Conservation (phyloP, 2,113 vertebrate species). For the Penelope pileata region DNA sequence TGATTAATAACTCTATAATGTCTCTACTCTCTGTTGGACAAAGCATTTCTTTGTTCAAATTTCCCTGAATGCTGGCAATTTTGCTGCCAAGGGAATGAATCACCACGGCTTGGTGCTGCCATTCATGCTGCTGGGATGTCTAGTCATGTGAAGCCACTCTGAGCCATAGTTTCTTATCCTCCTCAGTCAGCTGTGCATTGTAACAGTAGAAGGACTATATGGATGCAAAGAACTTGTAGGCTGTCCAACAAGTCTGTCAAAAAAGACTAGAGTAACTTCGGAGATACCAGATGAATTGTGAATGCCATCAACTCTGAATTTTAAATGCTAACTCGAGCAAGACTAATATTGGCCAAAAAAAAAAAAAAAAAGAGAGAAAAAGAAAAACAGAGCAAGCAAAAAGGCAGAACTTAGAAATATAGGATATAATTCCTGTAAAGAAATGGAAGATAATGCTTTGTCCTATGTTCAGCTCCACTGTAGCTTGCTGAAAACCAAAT, state of each 20-base stretch:
- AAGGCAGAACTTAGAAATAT: not conserved
- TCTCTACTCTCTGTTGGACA: conserved; percentile 43
- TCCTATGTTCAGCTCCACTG: not conserved
- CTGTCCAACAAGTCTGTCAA: not conserved
- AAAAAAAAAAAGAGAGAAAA: not conserved
- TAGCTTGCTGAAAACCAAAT: not conserved
- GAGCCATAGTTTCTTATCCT: not conserved
- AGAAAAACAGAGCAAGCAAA: not conserved
- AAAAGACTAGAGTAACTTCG: not conserved
- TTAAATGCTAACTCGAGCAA: not conserved
- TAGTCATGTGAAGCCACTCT: not conserved
- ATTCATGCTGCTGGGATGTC: not conserved
- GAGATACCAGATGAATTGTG: not conserved
- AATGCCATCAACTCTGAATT: not conserved
- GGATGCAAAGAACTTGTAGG: not conserved
- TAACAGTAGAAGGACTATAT: not conserved
- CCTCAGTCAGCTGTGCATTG: not conserved
- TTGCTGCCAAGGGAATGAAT: conserved; percentile 46
- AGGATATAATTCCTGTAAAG: not conserved
- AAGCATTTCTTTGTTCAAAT: conserved; percentile 63
- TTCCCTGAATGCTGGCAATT: conserved; percentile 3
- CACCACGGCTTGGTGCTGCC: not conserved
- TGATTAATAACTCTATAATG: conserved; percentile 62
- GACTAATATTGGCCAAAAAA: not conserved
- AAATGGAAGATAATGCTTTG: not conserved